Base-by-base conservation (phyloP, 2,888 invertebrate species). In the Phortica okadai region DNA sequence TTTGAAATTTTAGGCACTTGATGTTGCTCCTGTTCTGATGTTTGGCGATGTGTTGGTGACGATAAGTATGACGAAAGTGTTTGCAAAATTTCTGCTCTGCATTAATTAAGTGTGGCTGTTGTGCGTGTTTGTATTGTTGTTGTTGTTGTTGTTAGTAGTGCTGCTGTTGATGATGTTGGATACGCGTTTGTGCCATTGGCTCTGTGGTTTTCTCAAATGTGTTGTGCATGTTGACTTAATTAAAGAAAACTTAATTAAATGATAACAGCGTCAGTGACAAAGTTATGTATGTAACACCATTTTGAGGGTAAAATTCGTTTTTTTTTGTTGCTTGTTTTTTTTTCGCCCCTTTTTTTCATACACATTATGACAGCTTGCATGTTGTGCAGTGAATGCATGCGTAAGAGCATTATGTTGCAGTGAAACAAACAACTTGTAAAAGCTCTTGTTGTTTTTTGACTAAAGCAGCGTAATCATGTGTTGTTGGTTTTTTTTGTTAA, bases 221-320 rank as follows among this genome's bases (percentile, higher is more conserved):
- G 21, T n/a, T 7, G 16, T 56, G 7, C 16, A 21, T 72, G 83
- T 86, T 83, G 82, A 85, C 87, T 86, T 85, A 89, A 89, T 85
- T 88, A 87, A 87, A 85, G 85, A 88, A 87, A 86, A 83, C 83
- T 88, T 89, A 88, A 89, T 88, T 88, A 89, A 89, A 88, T 87
- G 88, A 88, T 89, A 87, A 81, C 85, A 78, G 77, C 83, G 82
- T 78, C 84, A 69, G 76, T 76, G 77, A 84, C 85, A 83, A 83
- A 88, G 84, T 81, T 83, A 83, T 87, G 87, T 33, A 5, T 80
- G 79, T 77, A 84, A 81, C 25, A 62, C 2, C 50, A 50, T 11
- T 50, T 50, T 14, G 14, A 2, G 14, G 50, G 50, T 50, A 33
- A 33, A 33, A 33, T 33, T 50, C 14, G 8, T 50, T 50, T 14